Percentiles rank a stretch among this genome's conserved stretches.
Evolutionary conservation across 2,113 vertebrate genomes (phyloP).

Genomic region (Entelurus aequoreus): DNA sequence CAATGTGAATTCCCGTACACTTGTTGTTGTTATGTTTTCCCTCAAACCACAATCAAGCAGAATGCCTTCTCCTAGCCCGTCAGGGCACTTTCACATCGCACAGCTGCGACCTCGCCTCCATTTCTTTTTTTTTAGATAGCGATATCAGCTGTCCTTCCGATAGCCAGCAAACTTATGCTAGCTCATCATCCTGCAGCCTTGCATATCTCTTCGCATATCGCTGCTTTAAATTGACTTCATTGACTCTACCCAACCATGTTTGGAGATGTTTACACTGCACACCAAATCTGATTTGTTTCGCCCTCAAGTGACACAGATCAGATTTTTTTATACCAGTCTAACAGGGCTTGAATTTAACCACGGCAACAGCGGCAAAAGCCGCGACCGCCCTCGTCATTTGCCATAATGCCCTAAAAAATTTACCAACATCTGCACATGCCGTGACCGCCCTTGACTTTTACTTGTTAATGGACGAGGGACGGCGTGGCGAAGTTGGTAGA

Average conservation of each 20-base stretch:
- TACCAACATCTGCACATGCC: no score
- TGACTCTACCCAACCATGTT: constrained; percentile 17
- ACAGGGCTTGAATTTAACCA: no score
- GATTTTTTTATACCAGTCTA: no score
- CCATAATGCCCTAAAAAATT: no score
- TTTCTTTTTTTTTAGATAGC: constrained; percentile 24
- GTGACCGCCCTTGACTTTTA: no score
- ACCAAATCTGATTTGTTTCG: no score
- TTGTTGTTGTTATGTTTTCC: constrained; percentile 65
- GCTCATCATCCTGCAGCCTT: constrained; percentile 55
- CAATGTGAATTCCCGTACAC: constrained; percentile 69
- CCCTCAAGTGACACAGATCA: no score
- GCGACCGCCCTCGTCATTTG: no score
- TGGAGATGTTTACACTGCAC: constrained; percentile 2
- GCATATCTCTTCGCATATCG: constrained; percentile 34
- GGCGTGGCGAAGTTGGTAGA: no score
- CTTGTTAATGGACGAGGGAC: no score
- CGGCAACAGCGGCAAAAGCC: no score
- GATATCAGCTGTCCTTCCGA: constrained; percentile 64
- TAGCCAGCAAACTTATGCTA: constrained; percentile 62
- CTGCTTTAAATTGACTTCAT: constrained; percentile 20
- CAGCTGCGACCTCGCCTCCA: constrained; percentile 52
- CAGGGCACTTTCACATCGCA: constrained; percentile 53
- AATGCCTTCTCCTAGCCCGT: constrained; percentile 49
- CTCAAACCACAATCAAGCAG: constrained; percentile 67